Conservation (phyloP, 1,140 invertebrate species). For the Adoxophyes honmai region DNA sequence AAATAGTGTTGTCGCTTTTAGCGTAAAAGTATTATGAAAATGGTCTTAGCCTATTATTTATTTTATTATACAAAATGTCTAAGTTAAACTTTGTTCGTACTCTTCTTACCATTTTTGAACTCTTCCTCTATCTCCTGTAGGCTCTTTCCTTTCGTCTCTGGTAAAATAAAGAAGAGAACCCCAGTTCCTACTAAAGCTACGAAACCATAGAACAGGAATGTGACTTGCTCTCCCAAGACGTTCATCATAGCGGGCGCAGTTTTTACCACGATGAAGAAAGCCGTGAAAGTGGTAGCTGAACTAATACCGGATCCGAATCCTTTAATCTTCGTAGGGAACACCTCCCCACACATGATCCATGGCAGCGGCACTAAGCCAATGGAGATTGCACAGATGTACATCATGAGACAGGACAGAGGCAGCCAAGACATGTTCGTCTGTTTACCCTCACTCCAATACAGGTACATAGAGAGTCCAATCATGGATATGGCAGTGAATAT, state of each 20-base stretch:
- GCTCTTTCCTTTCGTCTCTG: conserved; percentile 88
- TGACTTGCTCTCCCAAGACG: conserved; percentile 77
- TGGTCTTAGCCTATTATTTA: background rate
- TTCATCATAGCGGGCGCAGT: conserved; percentile 80
- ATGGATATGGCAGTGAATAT: conserved; percentile 77
- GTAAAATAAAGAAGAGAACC: conserved; percentile 82
- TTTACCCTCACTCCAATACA: conserved; percentile 42
- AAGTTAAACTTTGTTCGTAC: conserved; percentile 23
- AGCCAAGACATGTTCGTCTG: conserved; percentile 69
- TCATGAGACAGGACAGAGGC: conserved; percentile 74
- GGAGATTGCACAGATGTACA: conserved; percentile 78
- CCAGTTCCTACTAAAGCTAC: conserved; percentile 81
- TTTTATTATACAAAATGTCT: conserved; percentile 16
- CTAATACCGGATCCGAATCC: conserved; percentile 81
- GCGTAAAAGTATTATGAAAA: conserved; percentile 11
- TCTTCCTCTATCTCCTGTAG: conserved; percentile 85
- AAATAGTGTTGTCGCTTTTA: conserved; percentile 14
- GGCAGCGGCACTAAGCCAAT: conserved; percentile 82
- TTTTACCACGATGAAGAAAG: conserved; percentile 85
- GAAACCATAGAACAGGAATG: conserved; percentile 83
- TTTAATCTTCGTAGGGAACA: conserved; percentile 78
- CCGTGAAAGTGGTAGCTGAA: conserved; percentile 80
- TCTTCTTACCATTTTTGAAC: conserved; percentile 61
- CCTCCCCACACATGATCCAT: conserved; percentile 83
- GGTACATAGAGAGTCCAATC: conserved; percentile 67